Evolutionary conservation across 1,140 invertebrate genomes (phyloP).

Genomic region (Orussus abietinus): DNA sequence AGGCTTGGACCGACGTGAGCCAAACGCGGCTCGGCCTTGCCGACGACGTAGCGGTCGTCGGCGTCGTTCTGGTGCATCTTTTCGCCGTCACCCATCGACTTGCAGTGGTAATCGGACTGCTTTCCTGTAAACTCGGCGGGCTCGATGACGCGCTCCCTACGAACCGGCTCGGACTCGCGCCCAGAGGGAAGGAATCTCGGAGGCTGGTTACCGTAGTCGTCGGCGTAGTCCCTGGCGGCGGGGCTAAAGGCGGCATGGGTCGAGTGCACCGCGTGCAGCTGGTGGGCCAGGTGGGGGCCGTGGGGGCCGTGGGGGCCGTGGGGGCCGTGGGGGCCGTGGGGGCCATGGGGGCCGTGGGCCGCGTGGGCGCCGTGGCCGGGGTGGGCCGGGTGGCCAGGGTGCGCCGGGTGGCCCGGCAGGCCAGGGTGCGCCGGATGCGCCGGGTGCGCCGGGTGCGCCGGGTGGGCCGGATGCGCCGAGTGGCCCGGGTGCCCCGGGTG

Average conservation of each 20-base stretch:
- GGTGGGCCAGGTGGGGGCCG: constrained; percentile 32
- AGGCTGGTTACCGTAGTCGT: constrained; percentile 21
- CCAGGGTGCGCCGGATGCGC: constrained; percentile 14
- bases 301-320: constrained; percentile 33
- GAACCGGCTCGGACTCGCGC: too few species aligned
- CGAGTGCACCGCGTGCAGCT: not conserved
- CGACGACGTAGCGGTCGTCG: constrained; percentile 44
- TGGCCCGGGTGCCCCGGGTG: constrained; percentile 35
- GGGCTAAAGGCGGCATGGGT: too few species aligned
- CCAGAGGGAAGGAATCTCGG: constrained; percentile 11
- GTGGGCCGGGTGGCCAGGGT: constrained; percentile 33
- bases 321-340: constrained; percentile 42
- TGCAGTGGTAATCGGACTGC: constrained; percentile 35
- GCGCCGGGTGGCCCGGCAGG: constrained; percentile 38
- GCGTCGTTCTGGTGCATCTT: constrained; percentile 33
- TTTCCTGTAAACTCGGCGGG: constrained; percentile 27
- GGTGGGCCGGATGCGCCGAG: constrained; percentile 32
- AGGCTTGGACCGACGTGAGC: constrained; percentile 30
- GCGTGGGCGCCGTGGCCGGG: too few species aligned
- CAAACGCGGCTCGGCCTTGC: constrained; percentile 39
- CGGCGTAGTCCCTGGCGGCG: constrained; percentile 14
- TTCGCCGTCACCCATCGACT: constrained; percentile 34
- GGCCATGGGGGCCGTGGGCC: constrained; percentile 25
- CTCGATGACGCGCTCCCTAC: too few species aligned
- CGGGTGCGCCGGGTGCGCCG: not conserved